phyloP scores from a whole-genome alignment of 2,113 vertebrate species.

The Peromyscus polionotus region DNA sequence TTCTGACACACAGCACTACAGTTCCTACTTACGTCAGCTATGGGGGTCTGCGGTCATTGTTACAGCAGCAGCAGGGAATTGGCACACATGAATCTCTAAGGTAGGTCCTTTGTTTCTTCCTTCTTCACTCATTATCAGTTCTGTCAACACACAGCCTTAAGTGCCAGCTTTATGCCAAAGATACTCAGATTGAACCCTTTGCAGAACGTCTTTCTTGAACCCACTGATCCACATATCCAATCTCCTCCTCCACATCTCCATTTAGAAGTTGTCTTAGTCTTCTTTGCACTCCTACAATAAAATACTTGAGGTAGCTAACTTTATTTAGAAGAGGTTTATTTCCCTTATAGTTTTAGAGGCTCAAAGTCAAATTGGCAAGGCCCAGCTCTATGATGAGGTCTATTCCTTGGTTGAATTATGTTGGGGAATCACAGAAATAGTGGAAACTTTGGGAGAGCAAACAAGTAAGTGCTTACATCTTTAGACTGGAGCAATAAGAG shows the following conservation, averaged over 20 bases:
- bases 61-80: background rate
- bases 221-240: background rate
- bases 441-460: background rate
- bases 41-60: background rate
- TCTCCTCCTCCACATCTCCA: background rate
- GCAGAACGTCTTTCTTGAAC: background rate
- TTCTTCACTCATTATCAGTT: background rate
- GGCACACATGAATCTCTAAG: background rate
- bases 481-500: background rate
- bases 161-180: background rate
- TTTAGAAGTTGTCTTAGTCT: background rate
- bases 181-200: background rate
- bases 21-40: background rate
- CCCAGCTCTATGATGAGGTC: too few species aligned
- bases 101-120: background rate
- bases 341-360: background rate
- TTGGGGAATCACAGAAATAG: background rate
- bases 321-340: background rate
- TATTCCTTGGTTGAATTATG: background rate
- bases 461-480: background rate
- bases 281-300: background rate
- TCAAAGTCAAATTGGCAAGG: background rate
- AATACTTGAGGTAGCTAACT: background rate
- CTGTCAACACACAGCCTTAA: background rate
- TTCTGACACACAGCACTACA: background rate